Evolutionary conservation across 2,888 invertebrate genomes (phyloP).

Genomic region (Seira ritae): DNA sequence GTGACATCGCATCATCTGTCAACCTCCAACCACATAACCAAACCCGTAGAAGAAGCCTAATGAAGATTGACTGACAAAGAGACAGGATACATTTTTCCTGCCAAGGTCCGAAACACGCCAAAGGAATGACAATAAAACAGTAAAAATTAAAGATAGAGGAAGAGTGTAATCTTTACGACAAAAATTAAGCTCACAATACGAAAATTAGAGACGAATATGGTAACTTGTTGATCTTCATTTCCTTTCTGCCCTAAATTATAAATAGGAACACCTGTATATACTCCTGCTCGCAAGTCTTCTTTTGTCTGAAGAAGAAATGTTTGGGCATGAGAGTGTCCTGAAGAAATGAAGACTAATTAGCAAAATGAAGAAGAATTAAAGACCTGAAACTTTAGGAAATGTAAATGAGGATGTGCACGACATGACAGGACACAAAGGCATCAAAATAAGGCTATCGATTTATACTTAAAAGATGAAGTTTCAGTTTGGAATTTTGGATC

Average conservation of each 20-base stretch:
- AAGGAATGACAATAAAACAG: slow-evolving; percentile 22
- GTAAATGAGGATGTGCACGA: slow-evolving; percentile 15
- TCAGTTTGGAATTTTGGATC: too few species aligned
- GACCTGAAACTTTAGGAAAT: slow-evolving; percentile 3
- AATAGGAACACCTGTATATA: slow-evolving; percentile 10
- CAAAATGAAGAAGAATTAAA: slow-evolving; percentile 6
- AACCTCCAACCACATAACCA: slow-evolving; percentile 6
- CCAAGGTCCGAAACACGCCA: slow-evolving; percentile 14
- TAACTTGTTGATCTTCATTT: slow-evolving; percentile 36
- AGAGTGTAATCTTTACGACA: slow-evolving; percentile 33
- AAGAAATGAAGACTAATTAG: slow-evolving; percentile 5
- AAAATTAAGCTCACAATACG: slow-evolving; percentile 38
- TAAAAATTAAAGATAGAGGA: slow-evolving; percentile 32
- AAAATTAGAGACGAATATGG: slow-evolving; percentile 50
- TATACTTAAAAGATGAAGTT: too few species aligned
- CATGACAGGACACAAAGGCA: neutral
- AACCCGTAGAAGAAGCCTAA: slow-evolving; percentile 13
- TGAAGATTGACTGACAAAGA: slow-evolving; percentile 23
- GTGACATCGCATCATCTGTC: slow-evolving; percentile 23
- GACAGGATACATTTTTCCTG: slow-evolving; percentile 7
- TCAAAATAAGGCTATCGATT: slow-evolving; percentile 1
- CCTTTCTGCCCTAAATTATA: slow-evolving; percentile 12
- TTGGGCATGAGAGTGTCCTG: neutral
- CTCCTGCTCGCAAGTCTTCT: neutral
- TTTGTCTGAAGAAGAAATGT: neutral